These are phyloP conservation scores for Mayetiola destructor DNA, from an alignment of 2,888 invertebrate species.

Conservation along the genomic window DNA sequence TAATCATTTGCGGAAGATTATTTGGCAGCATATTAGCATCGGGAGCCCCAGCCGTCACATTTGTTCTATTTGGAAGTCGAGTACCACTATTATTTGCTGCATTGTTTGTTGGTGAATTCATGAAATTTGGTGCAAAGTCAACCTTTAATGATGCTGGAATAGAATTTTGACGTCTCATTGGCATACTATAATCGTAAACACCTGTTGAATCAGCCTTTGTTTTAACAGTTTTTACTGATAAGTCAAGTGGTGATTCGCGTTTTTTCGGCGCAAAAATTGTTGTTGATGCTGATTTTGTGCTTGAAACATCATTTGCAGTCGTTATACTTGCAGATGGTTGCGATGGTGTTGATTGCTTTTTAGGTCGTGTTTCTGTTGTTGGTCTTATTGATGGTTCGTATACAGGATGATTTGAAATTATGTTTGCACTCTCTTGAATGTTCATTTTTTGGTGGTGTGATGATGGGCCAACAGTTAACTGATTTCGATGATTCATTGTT, in stretches of 20 bases:
- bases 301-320: slow-evolving; percentile 5
- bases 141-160: slow-evolving; percentile 38
- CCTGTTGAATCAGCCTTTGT: slow-evolving; percentile 80
- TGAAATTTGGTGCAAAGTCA: slow-evolving; percentile 63
- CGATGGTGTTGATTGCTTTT: neutral
- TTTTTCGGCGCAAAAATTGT: slow-evolving; percentile 14
- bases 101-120: neutral
- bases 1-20: neutral
- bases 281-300: slow-evolving; percentile 14
- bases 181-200: slow-evolving; percentile 39
- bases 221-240: slow-evolving; percentile 78
- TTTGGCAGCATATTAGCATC: neutral
- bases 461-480: neutral
- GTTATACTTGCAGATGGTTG: neutral
- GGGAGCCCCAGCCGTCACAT: neutral
- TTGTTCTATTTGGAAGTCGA: neutral
- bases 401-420: neutral
- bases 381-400: neutral
- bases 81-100: neutral
- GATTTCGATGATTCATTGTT: neutral
- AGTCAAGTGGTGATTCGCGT: slow-evolving; percentile 62
- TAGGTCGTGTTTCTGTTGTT: neutral
- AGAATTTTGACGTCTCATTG: neutral
- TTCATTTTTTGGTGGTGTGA: neutral
- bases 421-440: neutral